Evolutionary conservation across 2,113 vertebrate species (phyloP).

Genomic region (Petromus typicus): DNA sequence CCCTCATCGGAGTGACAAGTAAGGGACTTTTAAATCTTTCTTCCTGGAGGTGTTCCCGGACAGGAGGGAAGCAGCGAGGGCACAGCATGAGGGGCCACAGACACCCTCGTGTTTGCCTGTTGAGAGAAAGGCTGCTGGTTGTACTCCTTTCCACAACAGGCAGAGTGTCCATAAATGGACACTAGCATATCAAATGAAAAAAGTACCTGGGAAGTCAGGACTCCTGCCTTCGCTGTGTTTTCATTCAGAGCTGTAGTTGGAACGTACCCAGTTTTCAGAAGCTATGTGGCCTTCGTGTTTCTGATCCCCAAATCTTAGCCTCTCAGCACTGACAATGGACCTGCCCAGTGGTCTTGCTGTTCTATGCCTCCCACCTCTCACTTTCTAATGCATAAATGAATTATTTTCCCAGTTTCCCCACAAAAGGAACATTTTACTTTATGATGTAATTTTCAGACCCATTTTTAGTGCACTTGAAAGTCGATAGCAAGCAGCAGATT

Average conservation of each 20-base stretch:
- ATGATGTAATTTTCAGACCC: neutral
- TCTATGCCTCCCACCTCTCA: neutral
- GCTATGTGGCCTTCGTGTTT: constrained; percentile 3
- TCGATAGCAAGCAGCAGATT: neutral
- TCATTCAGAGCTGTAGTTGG: neutral
- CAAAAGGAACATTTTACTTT: neutral
- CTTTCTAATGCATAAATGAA: neutral
- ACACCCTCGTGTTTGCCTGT: neutral
- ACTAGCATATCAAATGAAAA: neutral
- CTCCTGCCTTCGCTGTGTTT: neutral
- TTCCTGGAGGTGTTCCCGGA: neutral
- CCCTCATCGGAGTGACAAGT: constrained; percentile 91
- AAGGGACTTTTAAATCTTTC: constrained; percentile 77
- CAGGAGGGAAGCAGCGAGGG: neutral
- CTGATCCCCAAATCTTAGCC: neutral
- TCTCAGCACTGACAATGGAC: neutral
- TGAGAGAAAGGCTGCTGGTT: constrained; percentile 23
- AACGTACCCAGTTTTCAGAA: neutral
- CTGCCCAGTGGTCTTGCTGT: neutral
- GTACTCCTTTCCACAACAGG: constrained; percentile 44
- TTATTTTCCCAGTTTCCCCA: neutral
- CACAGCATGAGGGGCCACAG: neutral
- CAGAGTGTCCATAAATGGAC: neutral
- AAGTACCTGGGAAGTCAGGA: neutral
- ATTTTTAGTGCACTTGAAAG: neutral